These are phyloP conservation scores for Sarcophaga bullata DNA, from an alignment of 1,140 invertebrate species.

Conservation along the genomic window DNA sequence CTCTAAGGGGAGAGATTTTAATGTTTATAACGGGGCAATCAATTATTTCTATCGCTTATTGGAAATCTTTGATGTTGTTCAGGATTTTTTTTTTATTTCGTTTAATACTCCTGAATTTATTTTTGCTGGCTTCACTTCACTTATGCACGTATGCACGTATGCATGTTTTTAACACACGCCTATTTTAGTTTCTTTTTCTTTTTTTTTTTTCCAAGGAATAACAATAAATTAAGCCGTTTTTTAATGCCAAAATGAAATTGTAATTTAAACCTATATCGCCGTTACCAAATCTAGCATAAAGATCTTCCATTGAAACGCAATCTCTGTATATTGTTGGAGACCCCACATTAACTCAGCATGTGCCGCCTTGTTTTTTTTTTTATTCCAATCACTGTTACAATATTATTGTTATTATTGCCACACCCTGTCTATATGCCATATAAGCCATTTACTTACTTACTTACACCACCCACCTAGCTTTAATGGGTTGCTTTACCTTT, in stretches of 20 bases:
- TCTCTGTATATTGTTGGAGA: not conserved
- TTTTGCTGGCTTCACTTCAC: not conserved
- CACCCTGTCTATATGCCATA: not conserved
- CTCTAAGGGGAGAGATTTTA: not conserved
- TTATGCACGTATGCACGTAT: not conserved
- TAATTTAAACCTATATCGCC: not conserved
- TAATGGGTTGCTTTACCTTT: not conserved
- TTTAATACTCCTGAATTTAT: not conserved
- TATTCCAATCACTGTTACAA: constrained; percentile 5
- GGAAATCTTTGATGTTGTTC: constrained; percentile 11
- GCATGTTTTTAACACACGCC: constrained; percentile 19
- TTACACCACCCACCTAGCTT: not conserved
- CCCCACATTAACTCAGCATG: constrained; percentile 7
- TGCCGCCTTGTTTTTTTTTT: not conserved
- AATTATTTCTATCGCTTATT: constrained; percentile 24
- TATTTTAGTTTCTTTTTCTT: not conserved
- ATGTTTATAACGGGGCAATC: constrained; percentile 2
- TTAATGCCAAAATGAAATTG: not conserved
- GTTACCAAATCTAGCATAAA: not conserved
- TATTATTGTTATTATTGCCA: constrained; percentile 10
- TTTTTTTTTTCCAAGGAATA: not conserved
- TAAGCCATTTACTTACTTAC: no score
- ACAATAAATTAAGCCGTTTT: constrained; percentile 12
- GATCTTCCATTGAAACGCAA: not conserved
- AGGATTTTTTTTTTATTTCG: not conserved